Percentiles rank a stretch among this genome's conserved stretches.
These are phyloP conservation scores for Melanargia galathea DNA, from an alignment of 2,888 invertebrate genomes.

Conservation along the genomic window DNA sequence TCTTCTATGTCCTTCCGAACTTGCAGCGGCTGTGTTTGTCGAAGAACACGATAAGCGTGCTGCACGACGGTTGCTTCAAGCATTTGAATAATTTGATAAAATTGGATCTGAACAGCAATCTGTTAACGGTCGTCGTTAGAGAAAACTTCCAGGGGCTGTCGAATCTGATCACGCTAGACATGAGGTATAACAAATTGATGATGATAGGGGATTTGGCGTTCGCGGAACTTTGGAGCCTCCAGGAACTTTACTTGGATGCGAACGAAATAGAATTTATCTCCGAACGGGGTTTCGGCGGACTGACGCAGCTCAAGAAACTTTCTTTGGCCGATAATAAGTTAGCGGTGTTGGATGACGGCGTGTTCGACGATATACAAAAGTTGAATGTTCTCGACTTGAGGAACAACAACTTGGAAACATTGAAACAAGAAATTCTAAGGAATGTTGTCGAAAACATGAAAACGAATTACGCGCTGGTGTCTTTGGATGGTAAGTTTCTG, in stretches of 20 bases:
- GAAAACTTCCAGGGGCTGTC: slow-evolving; percentile 90
- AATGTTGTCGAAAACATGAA: slow-evolving; percentile 87
- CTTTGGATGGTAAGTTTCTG: slow-evolving; percentile 89
- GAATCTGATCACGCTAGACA: slow-evolving; percentile 87
- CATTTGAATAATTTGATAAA: slow-evolving; percentile 88
- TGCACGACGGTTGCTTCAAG: slow-evolving; percentile 93
- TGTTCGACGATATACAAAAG: slow-evolving; percentile 87
- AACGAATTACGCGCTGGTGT: slow-evolving; percentile 87
- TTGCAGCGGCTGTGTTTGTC: slow-evolving; percentile 89
- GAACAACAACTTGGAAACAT: slow-evolving; percentile 88
- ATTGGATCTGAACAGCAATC: slow-evolving; percentile 90
- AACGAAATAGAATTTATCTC: slow-evolving; percentile 89
- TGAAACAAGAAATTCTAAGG: slow-evolving; percentile 87
- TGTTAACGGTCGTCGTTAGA: slow-evolving; percentile 87
- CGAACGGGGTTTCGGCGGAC: slow-evolving; percentile 88
- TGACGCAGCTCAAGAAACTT: slow-evolving; percentile 87
- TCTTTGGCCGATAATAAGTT: slow-evolving; percentile 89
- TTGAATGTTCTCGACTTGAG: slow-evolving; percentile 89
- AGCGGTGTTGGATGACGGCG: slow-evolving; percentile 85
- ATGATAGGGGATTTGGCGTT: slow-evolving; percentile 92
- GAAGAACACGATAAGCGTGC: slow-evolving; percentile 90
- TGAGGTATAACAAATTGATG: slow-evolving; percentile 88
- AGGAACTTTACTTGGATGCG: slow-evolving; percentile 86
- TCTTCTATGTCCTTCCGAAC: slow-evolving; percentile 88
- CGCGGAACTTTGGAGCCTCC: slow-evolving; percentile 88